A percentile compares a stretch with the other conserved stretches of the same genome.
These are phyloP conservation scores for Misgurnus mizolepis DNA, from an alignment of 2,113 vertebrate genomes.

Conservation along the genomic window DNA sequence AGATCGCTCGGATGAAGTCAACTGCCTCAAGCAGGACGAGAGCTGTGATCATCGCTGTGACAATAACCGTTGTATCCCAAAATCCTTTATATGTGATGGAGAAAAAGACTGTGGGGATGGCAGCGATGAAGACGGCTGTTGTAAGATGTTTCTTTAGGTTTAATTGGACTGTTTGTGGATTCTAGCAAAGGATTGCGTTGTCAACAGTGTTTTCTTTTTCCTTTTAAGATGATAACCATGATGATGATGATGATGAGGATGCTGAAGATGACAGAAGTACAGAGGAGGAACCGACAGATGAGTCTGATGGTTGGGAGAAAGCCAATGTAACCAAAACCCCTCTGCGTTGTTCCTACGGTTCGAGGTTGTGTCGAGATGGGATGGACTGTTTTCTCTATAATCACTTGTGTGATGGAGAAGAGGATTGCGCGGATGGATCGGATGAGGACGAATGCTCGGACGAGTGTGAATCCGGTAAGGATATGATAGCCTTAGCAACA, in stretches of 20 bases:
- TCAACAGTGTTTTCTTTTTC: too few relatives aligned
- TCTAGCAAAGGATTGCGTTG: not conserved
- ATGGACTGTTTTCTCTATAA: constrained; percentile 28
- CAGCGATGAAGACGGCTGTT: constrained; percentile 79
- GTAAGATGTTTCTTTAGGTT: constrained; percentile 54
- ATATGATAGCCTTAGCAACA: too few relatives aligned
- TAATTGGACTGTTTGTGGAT: not conserved
- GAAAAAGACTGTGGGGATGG: constrained; percentile 80
- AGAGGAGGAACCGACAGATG: not conserved
- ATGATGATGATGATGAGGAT: not conserved
- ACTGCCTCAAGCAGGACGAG: constrained; percentile 67
- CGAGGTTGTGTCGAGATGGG: constrained; percentile 8
- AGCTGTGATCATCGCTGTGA: constrained; percentile 81
- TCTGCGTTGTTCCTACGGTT: constrained; percentile 5
- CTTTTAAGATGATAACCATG: not conserved
- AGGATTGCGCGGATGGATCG: constrained; percentile 54
- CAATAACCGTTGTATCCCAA: constrained; percentile 75
- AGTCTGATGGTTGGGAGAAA: not conserved
- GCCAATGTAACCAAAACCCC: not conserved
- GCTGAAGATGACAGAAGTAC: not conserved
- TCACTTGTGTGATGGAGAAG: constrained; percentile 40
- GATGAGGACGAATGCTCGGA: constrained; percentile 68
- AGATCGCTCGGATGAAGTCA: constrained; percentile 81
- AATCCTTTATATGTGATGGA: constrained; percentile 83
- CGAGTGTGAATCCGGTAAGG: constrained; percentile 49